Conservation (phyloP, 2,888 invertebrate genomes). For the Branchellion lobata region DNA sequence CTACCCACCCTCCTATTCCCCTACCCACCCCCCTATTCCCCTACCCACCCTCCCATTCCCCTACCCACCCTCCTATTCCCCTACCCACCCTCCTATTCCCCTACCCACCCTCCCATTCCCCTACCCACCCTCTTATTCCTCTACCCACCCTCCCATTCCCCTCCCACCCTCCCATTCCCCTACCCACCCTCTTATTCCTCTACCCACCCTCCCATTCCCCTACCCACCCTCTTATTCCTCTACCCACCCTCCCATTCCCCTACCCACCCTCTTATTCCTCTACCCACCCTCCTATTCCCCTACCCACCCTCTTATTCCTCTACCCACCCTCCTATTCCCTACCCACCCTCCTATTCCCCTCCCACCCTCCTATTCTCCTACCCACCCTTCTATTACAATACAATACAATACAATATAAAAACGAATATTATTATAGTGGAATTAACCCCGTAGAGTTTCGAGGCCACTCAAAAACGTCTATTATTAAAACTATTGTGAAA, state of each 20-base stretch:
- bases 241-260: not conserved
- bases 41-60: not conserved
- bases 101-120: no score
- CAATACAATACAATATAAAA: no score
- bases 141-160: not conserved
- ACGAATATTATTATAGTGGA: no score
- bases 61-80: not conserved
- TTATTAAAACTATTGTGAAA: no score
- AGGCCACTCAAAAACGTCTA: no score
- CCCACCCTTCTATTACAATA: slow-evolving; percentile 68
- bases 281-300: not conserved
- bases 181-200: not conserved
- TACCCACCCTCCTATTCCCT: not conserved
- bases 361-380: no score
- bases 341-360: not conserved
- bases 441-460: no score
- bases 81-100: no score
- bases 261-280: not conserved
- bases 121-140: not conserved
- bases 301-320: not conserved
- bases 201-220: not conserved
- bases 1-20: no score
- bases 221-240: not conserved
- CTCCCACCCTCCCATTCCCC: not conserved
- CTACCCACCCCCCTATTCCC: no score